Evolutionary conservation across 2,113 vertebrate genomes (phyloP).

Genomic region (Aegotheles bennettii): DNA sequence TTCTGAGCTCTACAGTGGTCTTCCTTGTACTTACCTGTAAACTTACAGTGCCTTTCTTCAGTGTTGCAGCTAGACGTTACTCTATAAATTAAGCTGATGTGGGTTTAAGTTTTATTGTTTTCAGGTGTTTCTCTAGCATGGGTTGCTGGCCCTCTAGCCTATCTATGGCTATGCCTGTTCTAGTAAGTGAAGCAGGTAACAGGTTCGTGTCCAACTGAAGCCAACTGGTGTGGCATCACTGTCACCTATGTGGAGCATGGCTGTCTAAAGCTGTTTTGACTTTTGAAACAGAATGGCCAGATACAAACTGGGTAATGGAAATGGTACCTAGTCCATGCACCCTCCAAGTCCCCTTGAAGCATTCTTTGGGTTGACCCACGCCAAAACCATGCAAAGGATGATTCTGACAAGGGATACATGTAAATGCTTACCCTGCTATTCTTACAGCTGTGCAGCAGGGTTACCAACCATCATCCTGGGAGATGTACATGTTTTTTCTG

Average conservation of each 20-base stretch:
- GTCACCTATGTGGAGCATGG: fast-evolving
- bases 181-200: background rate
- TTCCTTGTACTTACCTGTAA: background rate
- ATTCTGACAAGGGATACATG: background rate
- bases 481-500: fast-evolving
- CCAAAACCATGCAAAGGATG: background rate
- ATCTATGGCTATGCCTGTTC: background rate
- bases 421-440: background rate
- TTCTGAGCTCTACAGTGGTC: background rate
- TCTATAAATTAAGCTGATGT: background rate
- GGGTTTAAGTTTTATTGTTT: background rate
- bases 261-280: background rate
- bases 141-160: background rate
- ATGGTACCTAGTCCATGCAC: background rate
- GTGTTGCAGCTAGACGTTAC: background rate
- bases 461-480: background rate
- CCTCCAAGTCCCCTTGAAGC: background rate
- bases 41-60: background rate
- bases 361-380: background rate
- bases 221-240: background rate
- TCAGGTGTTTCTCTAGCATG: background rate
- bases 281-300: background rate
- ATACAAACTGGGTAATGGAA: background rate
- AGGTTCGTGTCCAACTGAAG: background rate
- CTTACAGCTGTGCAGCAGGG: background rate